phyloP scores from a whole-genome alignment of 2,797 vertebrate species.

The Chiroxiphia lanceolata region DNA sequence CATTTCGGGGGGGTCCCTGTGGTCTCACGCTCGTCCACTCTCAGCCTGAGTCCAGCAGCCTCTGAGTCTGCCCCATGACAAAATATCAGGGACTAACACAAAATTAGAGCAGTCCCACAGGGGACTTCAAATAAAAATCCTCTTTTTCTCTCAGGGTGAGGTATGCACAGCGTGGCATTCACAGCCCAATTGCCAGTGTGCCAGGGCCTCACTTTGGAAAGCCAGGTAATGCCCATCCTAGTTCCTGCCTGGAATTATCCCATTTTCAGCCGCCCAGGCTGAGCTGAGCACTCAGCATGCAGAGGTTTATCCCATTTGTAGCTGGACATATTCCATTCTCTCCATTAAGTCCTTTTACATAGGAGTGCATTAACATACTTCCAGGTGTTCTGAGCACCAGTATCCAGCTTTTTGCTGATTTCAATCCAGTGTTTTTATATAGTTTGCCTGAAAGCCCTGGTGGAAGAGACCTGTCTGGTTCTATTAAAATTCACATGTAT shows the following conservation, averaged over 20 bases:
- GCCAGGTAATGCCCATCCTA: not conserved
- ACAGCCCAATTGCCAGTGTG: not conserved
- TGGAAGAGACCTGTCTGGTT: constrained; percentile 5
- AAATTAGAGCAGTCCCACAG: not conserved
- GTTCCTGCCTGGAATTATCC: not conserved
- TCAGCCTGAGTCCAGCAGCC: accelerated
- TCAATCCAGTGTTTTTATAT: not conserved
- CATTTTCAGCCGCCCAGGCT: not conserved
- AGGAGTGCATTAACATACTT: not conserved
- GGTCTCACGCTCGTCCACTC: accelerated
- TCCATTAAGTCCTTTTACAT: constrained; percentile 28
- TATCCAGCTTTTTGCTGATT: constrained; percentile 4
- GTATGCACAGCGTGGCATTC: accelerated
- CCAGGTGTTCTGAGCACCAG: not conserved
- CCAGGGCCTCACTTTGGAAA: not conserved
- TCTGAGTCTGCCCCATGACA: not conserved
- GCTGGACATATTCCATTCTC: constrained; percentile 38
- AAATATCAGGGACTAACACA: not conserved
- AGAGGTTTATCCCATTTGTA: not conserved
- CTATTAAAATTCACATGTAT: constrained; percentile 33
- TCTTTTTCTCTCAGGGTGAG: not conserved
- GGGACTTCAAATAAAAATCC: no score
- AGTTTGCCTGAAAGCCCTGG: not conserved
- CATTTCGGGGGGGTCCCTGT: not conserved
- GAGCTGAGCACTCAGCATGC: not conserved